Conservation (phyloP, 1,140 invertebrate species). For the Temnothorax nylanderi region DNA sequence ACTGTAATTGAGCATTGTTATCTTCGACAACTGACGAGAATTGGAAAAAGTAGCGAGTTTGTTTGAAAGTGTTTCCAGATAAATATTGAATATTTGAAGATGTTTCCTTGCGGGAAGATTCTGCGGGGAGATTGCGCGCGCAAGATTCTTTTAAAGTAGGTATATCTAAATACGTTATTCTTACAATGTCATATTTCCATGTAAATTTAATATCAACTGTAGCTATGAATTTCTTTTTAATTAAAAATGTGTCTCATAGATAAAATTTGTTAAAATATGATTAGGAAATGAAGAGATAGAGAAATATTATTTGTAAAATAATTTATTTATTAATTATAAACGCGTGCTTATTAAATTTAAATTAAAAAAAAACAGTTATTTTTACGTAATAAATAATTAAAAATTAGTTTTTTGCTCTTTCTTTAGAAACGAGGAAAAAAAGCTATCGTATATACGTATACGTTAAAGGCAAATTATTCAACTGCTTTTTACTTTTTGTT, state of each 20-base stretch:
- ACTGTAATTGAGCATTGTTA: constrained; percentile 29
- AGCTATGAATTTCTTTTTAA: neutral
- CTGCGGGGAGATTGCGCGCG: neutral
- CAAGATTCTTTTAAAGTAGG: neutral
- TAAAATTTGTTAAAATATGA: neutral
- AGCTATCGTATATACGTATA: neutral
- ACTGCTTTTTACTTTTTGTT: constrained; percentile 28
- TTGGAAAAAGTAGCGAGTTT: neutral
- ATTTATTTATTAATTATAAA: neutral
- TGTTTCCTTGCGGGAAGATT: neutral
- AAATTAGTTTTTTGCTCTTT: neutral
- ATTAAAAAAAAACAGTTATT: neutral
- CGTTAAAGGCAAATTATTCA: constrained; percentile 33
- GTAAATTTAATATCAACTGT: neutral
- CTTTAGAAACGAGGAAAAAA: neutral
- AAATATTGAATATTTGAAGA: constrained; percentile 14
- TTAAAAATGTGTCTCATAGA: neutral
- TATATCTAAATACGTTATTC: neutral
- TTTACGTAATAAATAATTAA: neutral
- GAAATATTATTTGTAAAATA: neutral
- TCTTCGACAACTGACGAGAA: constrained; percentile 13
- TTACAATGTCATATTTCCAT: neutral
- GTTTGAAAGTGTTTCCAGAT: constrained; percentile 1
- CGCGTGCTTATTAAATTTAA: neutral
- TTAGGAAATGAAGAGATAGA: neutral